A percentile compares a stretch with the other conserved stretches of the same genome.
phyloP scores from a whole-genome alignment of 2,888 invertebrate species.

The Phlogophora meticulosa region DNA sequence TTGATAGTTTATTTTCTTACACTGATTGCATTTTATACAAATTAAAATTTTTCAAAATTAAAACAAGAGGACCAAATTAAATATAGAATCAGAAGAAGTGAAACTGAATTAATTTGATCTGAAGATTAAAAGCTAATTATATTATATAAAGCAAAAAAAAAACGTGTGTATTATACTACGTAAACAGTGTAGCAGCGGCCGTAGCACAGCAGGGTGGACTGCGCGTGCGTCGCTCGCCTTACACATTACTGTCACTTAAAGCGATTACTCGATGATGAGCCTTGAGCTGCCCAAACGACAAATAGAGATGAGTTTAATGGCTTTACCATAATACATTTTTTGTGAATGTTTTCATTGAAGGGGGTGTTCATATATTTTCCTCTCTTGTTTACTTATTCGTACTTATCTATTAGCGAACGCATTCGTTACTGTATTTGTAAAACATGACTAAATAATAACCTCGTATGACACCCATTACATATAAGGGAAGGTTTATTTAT shows the following conservation, averaged over 20 bases:
- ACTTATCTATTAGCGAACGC: neutral
- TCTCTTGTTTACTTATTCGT: constrained; percentile 12
- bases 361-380: neutral
- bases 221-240: constrained; percentile 31
- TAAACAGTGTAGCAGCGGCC: constrained; percentile 24
- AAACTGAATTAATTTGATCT: neutral
- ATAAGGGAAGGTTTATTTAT: no score
- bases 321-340: constrained; percentile 42
- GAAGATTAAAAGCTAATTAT: constrained; percentile 30
- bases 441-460: no score
- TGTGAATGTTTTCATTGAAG: constrained; percentile 51
- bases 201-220: constrained; percentile 51
- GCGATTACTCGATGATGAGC: constrained; percentile 41
- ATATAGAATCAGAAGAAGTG: neutral
- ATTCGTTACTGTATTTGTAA: neutral
- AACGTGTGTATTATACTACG: constrained; percentile 24
- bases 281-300: constrained; percentile 56
- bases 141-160: constrained; percentile 1
- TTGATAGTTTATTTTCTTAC: no score
- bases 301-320: constrained; percentile 50
- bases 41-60: neutral
- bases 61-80: neutral
- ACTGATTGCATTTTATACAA: no score
- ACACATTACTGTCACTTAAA: constrained; percentile 42
- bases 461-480: no score